Percentiles rank a stretch among this genome's conserved stretches.
These are phyloP conservation scores for Acanthococcus lagerstroemiae DNA, from an alignment of 2,888 invertebrate species.

Conservation along the genomic window DNA sequence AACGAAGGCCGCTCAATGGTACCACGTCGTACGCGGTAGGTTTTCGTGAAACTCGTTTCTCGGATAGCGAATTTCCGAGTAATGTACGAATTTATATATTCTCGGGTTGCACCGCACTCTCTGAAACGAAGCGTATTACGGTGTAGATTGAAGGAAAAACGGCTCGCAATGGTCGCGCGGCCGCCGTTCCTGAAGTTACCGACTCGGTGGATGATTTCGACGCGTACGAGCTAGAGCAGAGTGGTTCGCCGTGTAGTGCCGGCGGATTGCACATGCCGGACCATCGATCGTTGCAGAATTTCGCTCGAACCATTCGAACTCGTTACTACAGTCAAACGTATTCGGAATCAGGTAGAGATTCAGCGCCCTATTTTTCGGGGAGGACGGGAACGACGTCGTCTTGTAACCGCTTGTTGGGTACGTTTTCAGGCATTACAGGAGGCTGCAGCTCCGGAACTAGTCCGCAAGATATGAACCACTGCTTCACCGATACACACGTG, in stretches of 20 bases:
- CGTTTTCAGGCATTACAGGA: conserved; percentile 16
- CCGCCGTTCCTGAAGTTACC: too few relatives aligned
- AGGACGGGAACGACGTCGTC: too few relatives aligned
- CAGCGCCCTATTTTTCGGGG: background rate
- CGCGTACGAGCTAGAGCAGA: conserved; percentile 37
- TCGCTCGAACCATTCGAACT: conserved; percentile 49
- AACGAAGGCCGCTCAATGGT: background rate
- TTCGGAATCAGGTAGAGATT: conserved; percentile 23
- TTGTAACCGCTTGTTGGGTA: too few relatives aligned
- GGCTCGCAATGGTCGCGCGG: too few relatives aligned
- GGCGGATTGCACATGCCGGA: conserved; percentile 55
- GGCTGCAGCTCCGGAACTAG: conserved; percentile 43
- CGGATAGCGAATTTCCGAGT: too few relatives aligned
- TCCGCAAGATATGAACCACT: conserved; percentile 41
- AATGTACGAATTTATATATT: too few relatives aligned
- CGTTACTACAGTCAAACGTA: conserved; percentile 54
- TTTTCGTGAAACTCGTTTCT: background rate
- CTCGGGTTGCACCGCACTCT: too few relatives aligned
- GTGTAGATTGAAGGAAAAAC: too few relatives aligned
- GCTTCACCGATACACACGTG: conserved; percentile 41
- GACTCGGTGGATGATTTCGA: conserved; percentile 38
- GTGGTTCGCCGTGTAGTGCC: conserved; percentile 47
- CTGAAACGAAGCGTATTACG: too few relatives aligned
- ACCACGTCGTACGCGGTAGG: background rate
- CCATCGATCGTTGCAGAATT: conserved; percentile 46